Conservation (phyloP, 2,113 vertebrate species). For the Rhinopomastus cyanomelas region DNA sequence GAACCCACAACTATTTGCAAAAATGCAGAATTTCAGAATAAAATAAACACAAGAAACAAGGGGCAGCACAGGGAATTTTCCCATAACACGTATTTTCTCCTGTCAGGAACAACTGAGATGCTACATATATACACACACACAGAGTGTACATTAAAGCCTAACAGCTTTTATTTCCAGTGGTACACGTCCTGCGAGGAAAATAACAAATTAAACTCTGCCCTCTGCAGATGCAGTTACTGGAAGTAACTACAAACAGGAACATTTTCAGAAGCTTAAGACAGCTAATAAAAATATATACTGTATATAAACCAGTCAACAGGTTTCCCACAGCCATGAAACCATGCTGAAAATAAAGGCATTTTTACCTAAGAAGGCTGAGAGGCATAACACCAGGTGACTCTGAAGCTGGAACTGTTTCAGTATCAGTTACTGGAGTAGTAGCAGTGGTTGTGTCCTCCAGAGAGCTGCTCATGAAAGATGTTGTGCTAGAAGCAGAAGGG, state of each 20-base stretch:
- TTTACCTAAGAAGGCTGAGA: conserved; percentile 94
- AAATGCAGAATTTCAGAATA: background rate
- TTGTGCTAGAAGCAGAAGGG: conserved; percentile 96
- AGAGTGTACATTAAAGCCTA: background rate
- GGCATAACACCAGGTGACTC: conserved; percentile 98
- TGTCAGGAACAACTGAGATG: background rate
- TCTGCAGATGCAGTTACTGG: background rate
- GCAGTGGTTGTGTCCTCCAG: conserved; percentile 97
- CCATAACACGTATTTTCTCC: background rate
- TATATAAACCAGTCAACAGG: background rate
- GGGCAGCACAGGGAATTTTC: background rate
- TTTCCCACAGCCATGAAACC: background rate
- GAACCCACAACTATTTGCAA: background rate
- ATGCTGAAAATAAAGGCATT: background rate
- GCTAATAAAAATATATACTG: background rate
- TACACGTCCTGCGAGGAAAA: background rate
- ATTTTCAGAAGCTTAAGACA: background rate
- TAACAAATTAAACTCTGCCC: background rate
- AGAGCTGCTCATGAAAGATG: conserved; percentile 98
- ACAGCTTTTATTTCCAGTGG: background rate
- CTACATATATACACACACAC: background rate
- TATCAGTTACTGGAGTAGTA: conserved; percentile 96
- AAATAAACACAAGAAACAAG: background rate
- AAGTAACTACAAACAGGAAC: background rate
- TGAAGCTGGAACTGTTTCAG: conserved; percentile 91